Percentiles rank a stretch among this genome's conserved stretches.
Evolutionary conservation across 2,797 vertebrate genomes (phyloP).

Genomic region (Enoplosus armatus): DNA sequence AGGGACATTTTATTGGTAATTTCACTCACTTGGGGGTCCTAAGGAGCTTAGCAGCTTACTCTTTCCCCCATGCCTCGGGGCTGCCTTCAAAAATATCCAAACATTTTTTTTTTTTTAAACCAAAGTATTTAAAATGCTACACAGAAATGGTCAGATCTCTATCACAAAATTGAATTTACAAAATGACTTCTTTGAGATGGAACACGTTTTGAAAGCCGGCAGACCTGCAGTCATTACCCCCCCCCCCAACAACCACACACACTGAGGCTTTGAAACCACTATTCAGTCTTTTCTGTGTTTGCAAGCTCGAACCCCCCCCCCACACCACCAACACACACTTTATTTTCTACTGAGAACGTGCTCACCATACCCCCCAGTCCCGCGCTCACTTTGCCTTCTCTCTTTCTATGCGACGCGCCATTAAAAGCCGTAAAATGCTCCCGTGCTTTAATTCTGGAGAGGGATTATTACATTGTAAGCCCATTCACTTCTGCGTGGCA

Average conservation of each 20-base stretch:
- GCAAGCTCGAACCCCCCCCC: slow-evolving; percentile 44
- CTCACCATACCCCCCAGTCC: slow-evolving; percentile 43
- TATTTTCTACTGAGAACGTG: slow-evolving; percentile 55
- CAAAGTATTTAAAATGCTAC: slow-evolving; percentile 44
- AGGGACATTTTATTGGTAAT: slow-evolving; percentile 1
- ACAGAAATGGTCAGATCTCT: slow-evolving; percentile 42
- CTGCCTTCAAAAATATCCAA: slow-evolving; percentile 33
- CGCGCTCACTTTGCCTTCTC: slow-evolving; percentile 61
- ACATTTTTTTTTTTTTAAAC: slow-evolving; percentile 37
- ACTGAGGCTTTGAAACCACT: slow-evolving; percentile 42
- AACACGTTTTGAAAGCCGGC: slow-evolving; percentile 38
- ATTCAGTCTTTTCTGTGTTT: slow-evolving; percentile 34
- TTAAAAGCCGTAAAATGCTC: slow-evolving; percentile 58
- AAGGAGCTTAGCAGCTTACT: slow-evolving; percentile 41
- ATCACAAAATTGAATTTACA: slow-evolving; percentile 56
- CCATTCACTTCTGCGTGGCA: slow-evolving; percentile 24
- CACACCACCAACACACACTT: too few relatives aligned
- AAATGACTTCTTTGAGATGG: slow-evolving; percentile 39
- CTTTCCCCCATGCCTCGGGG: not conserved
- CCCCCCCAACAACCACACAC: too few relatives aligned
- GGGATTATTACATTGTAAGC: slow-evolving; percentile 46
- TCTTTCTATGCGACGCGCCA: slow-evolving; percentile 42
- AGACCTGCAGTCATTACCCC: slow-evolving; percentile 27
- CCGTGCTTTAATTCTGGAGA: slow-evolving; percentile 44
- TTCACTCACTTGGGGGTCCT: slow-evolving; percentile 33